phyloP scores from a whole-genome alignment of 2,797 vertebrate species.

The Lepus townsendii region DNA sequence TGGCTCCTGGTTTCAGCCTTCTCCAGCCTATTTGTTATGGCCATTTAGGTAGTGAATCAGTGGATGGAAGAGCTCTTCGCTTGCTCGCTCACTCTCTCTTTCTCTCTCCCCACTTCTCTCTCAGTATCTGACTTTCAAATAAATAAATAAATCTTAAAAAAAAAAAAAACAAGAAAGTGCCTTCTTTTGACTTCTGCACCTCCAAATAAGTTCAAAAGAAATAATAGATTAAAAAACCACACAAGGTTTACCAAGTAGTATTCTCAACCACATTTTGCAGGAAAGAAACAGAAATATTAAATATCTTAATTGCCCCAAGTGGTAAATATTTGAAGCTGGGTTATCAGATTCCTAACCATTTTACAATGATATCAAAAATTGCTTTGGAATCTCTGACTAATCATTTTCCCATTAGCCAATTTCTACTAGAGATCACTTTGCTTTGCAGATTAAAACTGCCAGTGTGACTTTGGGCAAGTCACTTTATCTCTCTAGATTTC shows the following conservation, averaged over 20 bases:
- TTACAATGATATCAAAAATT: not conserved
- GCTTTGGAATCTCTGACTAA: not conserved
- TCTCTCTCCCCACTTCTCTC: too few species aligned
- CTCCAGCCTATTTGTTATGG: too few species aligned
- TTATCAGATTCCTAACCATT: not conserved
- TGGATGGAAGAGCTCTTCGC: too few species aligned
- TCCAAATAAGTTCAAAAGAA: constrained; percentile 7
- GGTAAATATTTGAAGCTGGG: not conserved
- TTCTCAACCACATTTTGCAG: not conserved
- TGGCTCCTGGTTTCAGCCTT: too few species aligned
- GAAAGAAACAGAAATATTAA: not conserved
- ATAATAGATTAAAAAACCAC: not conserved
- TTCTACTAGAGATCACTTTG: not conserved
- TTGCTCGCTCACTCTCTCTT: too few species aligned
- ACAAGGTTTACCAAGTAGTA: not conserved
- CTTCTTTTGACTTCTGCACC: constrained; percentile 16
- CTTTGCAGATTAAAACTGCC: not conserved
- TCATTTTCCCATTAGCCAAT: not conserved
- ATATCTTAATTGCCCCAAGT: not conserved
- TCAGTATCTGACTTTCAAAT: too few species aligned
- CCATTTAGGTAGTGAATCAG: too few species aligned
- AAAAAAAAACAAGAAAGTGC: too few species aligned
- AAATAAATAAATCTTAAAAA: too few species aligned
- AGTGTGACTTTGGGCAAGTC: not conserved
- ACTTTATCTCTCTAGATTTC: not conserved